These are phyloP conservation scores for Onychomys leucogaster DNA, from an alignment of 2,797 vertebrate genomes.

Conservation along the genomic window DNA sequence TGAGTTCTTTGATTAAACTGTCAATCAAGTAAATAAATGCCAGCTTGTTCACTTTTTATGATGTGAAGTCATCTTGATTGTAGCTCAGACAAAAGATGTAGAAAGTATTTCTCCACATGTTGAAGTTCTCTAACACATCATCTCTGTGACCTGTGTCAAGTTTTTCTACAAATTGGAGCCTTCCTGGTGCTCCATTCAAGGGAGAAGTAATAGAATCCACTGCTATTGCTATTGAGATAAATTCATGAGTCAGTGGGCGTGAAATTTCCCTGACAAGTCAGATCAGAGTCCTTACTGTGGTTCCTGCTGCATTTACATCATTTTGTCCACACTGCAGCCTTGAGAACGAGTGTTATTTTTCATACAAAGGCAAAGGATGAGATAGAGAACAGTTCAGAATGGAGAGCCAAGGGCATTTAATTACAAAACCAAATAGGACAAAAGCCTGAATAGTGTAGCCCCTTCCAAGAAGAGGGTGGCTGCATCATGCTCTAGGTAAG, in stretches of 20 bases:
- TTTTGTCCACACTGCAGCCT: background rate
- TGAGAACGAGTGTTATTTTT: background rate
- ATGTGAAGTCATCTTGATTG: background rate
- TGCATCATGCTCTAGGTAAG: background rate
- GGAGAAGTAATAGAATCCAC: constrained; percentile 37
- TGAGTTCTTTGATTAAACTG: background rate
- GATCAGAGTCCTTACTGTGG: constrained; percentile 23
- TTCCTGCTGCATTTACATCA: background rate
- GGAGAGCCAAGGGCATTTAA: background rate
- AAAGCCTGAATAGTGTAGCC: background rate
- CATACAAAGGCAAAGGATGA: background rate
- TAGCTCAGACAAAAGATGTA: constrained; percentile 25
- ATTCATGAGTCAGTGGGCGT: constrained; percentile 47
- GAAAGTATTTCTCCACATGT: background rate
- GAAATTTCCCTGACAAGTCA: constrained; percentile 60
- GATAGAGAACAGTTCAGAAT: background rate
- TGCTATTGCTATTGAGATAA: background rate
- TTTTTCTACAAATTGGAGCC: constrained; percentile 18
- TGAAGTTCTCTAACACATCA: constrained; percentile 9
- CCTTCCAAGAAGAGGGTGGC: background rate
- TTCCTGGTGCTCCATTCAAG: background rate
- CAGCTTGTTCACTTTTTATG: background rate
- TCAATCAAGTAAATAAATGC: background rate
- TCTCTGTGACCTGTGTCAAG: background rate
- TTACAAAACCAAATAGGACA: background rate